phyloP scores from a whole-genome alignment of 2,797 vertebrate genomes.

The Heliangelus exortis region DNA sequence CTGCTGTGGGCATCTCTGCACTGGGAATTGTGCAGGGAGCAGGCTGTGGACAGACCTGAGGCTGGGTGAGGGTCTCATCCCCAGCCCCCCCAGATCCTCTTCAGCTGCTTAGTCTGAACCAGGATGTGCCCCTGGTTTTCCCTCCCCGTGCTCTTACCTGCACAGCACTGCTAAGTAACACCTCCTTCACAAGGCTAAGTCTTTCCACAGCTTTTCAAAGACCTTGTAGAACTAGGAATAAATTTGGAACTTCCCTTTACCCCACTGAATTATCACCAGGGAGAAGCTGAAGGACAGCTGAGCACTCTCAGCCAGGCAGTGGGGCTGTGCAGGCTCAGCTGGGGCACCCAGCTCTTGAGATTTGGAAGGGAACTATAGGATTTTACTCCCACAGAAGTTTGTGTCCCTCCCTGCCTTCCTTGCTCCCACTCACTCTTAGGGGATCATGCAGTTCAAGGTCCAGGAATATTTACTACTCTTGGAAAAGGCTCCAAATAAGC shows the following conservation, averaged over 20 bases:
- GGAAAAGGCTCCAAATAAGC: slow-evolving; percentile 45
- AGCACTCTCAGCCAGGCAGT: background rate
- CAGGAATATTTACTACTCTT: background rate
- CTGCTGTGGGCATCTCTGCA: background rate
- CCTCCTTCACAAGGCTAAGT: background rate
- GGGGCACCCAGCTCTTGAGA: rapidly evolving
- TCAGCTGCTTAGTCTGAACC: background rate
- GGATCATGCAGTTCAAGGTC: background rate
- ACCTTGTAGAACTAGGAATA: background rate
- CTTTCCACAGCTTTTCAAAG: background rate
- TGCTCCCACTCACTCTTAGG: background rate
- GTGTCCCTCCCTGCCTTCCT: background rate
- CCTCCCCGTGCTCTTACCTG: background rate
- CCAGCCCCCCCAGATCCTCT: background rate
- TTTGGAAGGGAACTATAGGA: background rate
- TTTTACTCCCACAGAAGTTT: background rate
- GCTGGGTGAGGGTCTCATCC: background rate
- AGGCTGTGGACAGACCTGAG: background rate
- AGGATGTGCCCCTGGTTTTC: rapidly evolving
- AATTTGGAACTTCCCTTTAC: background rate
- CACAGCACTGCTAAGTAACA: background rate
- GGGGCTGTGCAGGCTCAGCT: background rate
- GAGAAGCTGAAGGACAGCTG: background rate
- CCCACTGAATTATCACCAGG: background rate
- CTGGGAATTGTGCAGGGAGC: background rate